Evolutionary conservation across 2,888 invertebrate genomes (phyloP), one percentile per base, ranked within the genome.

Genomic region (Apotomis capreana): DNA sequence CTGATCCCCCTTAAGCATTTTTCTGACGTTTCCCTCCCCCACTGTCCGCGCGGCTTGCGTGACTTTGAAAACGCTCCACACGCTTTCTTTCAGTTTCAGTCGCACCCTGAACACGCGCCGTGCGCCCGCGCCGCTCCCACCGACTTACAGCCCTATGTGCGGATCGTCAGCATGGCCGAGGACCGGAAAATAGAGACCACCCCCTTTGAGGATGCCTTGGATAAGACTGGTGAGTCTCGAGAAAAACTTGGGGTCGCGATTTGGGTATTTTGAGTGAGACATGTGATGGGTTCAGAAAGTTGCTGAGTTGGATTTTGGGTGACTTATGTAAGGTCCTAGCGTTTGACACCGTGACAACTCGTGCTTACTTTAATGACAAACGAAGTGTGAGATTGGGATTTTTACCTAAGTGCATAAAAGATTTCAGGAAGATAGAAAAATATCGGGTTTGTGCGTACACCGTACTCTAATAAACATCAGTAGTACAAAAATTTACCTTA

Each of bases 61-160:
- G 84, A 86, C 85, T 85, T 87, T 87, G 87, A 86, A 83, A 81
- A 82, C 76, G 78, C 76, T 78, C 79, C 82, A 79, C 76, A 75
- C 84, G 82, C 85, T 85, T 88, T 85, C 83, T 81, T 84, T 83
- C 87, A 89, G 89, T 80, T 84, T 83, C 87, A 89, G 89, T 88
- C 75, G 75, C 78, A 76, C 64, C 68, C 63, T 75, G 80, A 52
- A 36, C 81, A 80, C 78, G 78, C 78, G 80, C 75, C 52, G 15
- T 58, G 76, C 49, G 74, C 77, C 76, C 71, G 69, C 78, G 10
- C 36, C 60, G 62, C 68, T 49, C 9, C 46, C 37, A 55, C 58
- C 26, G 10, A 49, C 0, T 54, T 68, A 69, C 68, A 51, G 74
- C 72, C 58, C 46, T 70, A 69, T 37, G 69, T 61, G 61, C 68